Percentiles rank a stretch among this genome's conserved stretches.
Evolutionary conservation across 2,888 invertebrate genomes (phyloP).

Genomic region (Papilio elwesi): DNA sequence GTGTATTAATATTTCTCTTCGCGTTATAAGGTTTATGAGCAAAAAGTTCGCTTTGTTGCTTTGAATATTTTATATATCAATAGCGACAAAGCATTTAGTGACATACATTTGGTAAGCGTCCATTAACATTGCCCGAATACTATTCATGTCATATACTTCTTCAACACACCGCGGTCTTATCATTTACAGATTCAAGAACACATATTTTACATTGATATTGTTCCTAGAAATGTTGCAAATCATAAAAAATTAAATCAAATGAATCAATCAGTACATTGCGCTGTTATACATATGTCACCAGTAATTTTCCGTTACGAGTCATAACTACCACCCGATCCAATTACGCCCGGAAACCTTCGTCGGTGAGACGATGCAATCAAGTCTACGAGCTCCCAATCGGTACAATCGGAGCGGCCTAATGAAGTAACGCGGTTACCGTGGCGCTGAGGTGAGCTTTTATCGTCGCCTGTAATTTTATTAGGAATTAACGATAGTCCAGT

Average conservation of each 20-base stretch:
- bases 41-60: constrained; percentile 4
- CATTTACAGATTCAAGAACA: no score
- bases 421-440: background rate
- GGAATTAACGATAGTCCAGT: background rate
- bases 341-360: background rate
- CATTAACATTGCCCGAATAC: no score
- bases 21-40: background rate
- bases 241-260: no score
- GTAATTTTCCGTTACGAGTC: background rate
- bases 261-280: no score
- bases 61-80: background rate
- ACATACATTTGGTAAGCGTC: no score
- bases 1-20: background rate
- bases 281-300: no score
- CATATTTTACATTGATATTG: no score
- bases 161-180: no score
- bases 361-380: background rate
- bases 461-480: background rate
- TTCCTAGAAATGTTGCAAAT: no score
- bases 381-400: background rate
- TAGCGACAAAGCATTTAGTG: no score
- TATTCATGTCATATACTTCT: no score
- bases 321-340: background rate
- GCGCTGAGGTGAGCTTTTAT: constrained; percentile 14
- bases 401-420: background rate